Percentiles rank a stretch among this genome's conserved stretches.
Evolutionary conservation across 2,797 vertebrate genomes (phyloP).

Genomic region (Geotrypetes seraphini): DNA sequence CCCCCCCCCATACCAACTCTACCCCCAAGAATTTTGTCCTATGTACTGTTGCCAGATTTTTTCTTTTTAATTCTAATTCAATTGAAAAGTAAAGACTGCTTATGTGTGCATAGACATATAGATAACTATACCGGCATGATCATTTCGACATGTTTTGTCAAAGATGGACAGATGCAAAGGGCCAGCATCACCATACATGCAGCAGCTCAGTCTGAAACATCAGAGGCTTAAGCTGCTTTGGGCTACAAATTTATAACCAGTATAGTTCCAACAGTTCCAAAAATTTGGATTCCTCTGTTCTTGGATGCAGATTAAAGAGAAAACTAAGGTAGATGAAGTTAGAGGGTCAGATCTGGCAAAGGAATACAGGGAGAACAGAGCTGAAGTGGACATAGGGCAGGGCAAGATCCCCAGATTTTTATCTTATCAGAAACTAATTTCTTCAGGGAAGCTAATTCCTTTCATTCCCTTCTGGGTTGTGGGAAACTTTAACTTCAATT

Average conservation of each 20-base stretch:
- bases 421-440: conserved; percentile 65
- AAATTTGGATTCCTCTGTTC: conserved; percentile 81
- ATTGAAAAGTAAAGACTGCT: no score
- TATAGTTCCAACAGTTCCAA: no score
- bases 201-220: conserved; percentile 80
- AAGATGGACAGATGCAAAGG: no score
- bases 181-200: conserved; percentile 84
- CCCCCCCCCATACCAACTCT: no score
- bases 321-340: conserved; percentile 68
- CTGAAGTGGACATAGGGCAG: conserved; percentile 47
- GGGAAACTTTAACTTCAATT: conserved; percentile 41
- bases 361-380: conserved; percentile 51
- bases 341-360: conserved; percentile 51
- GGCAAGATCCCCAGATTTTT: conserved; percentile 60
- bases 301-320: conserved; percentile 78
- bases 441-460: conserved; percentile 50
- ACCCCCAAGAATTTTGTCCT: no score
- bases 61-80: no score
- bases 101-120: no score
- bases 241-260: conserved; percentile 91
- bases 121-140: no score
- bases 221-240: conserved; percentile 83
- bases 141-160: no score
- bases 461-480: conserved; percentile 47
- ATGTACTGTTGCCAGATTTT: no score